These are phyloP conservation scores for Argopecten irradians DNA, from an alignment of 1,140 invertebrate genomes.

Conservation along the genomic window DNA sequence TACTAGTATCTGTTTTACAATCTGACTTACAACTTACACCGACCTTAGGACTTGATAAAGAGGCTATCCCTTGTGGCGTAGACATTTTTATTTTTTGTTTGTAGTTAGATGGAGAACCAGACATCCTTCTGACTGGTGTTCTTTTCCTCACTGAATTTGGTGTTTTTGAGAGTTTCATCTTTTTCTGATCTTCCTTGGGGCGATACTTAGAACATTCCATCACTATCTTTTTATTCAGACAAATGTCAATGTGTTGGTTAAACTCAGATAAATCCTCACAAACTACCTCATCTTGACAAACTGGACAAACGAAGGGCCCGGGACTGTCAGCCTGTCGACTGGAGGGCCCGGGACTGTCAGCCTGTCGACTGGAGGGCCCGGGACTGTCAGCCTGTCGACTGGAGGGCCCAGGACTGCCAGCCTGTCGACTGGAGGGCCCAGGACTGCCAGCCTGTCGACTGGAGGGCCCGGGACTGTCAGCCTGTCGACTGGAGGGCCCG, in stretches of 20 bases:
- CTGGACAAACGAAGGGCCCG: constrained; percentile 51
- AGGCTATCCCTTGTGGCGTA: neutral
- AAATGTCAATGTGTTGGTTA: constrained; percentile 64
- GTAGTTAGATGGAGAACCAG: neutral
- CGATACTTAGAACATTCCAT: constrained; percentile 30
- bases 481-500: constrained; percentile 46
- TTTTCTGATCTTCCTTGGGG: neutral
- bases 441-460: neutral
- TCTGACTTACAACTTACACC: neutral
- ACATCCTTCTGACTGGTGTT: neutral
- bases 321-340: neutral
- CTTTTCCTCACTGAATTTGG: neutral
- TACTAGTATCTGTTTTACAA: neutral
- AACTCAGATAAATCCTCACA: constrained; percentile 55
- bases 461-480: too few species aligned
- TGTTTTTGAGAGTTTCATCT: neutral
- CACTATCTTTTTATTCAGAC: constrained; percentile 48
- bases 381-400: neutral
- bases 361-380: constrained; percentile 42
- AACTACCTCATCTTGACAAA: constrained; percentile 52
- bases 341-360: neutral
- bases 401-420: too few species aligned
- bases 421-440: constrained; percentile 51
- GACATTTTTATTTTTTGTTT: neutral
- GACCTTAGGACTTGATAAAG: neutral